Percentiles rank a stretch among this genome's conserved stretches.
Conservation (phyloP, 2,888 invertebrate genomes). For the Acleris cristana region DNA sequence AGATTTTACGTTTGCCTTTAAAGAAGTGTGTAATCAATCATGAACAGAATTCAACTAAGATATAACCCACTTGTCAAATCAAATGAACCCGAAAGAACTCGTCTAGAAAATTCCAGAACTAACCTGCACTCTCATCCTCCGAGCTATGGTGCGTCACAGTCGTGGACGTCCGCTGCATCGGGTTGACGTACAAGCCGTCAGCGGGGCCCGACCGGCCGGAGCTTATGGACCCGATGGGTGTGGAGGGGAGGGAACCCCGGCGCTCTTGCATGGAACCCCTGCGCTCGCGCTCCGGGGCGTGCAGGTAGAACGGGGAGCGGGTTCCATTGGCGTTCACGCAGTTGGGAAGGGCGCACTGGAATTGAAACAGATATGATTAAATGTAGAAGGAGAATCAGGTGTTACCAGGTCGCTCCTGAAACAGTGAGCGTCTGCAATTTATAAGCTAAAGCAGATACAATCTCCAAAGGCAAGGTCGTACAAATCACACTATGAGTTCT, state of each 20-base stretch:
- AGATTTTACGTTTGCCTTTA: too few species aligned
- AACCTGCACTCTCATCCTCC: slow-evolving; percentile 78
- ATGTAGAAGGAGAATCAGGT: not conserved
- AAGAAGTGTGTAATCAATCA: too few species aligned
- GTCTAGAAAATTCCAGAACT: slow-evolving; percentile 23
- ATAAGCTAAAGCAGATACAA: too few species aligned
- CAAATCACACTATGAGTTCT: too few species aligned
- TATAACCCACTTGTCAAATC: not conserved
- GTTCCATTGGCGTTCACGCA: slow-evolving; percentile 78
- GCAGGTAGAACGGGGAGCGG: slow-evolving; percentile 88
- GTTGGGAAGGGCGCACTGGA: slow-evolving; percentile 82
- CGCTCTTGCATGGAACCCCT: slow-evolving; percentile 63
- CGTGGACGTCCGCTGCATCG: slow-evolving; percentile 85
- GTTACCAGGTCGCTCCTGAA: too few species aligned
- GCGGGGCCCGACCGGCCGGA: slow-evolving; percentile 84
- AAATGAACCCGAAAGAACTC: not conserved
- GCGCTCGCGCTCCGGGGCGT: slow-evolving; percentile 85
- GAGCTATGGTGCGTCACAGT: slow-evolving; percentile 67
- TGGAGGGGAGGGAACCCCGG: slow-evolving; percentile 69
- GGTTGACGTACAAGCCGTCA: slow-evolving; percentile 93
- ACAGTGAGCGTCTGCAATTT: too few species aligned
- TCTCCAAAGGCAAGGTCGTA: too few species aligned
- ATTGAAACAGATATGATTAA: slow-evolving; percentile 39
- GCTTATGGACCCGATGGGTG: slow-evolving; percentile 71
- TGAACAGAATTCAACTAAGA: too few species aligned